A percentile compares a stretch with the other conserved stretches of the same genome.
Conservation (phyloP, 1,140 invertebrate species). For the Zaprionus lachaisei region DNA sequence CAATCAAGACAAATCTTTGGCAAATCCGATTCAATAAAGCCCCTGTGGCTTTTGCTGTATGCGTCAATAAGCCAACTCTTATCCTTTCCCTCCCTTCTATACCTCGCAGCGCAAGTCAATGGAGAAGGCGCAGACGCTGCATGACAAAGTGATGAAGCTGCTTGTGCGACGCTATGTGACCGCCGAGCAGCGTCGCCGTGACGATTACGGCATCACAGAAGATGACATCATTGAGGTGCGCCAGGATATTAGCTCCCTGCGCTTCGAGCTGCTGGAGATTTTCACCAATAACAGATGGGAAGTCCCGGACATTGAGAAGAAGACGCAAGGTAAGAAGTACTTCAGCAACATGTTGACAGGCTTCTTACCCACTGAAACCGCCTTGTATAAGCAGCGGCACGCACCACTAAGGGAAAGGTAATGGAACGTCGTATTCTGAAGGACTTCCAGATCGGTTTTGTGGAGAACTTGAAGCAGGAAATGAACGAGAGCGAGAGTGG, state of each 20-base stretch:
- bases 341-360: conserved; percentile 26
- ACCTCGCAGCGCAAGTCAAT: conserved; percentile 88
- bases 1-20: conserved; percentile 65
- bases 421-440: conserved; percentile 94
- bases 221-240: conserved; percentile 98
- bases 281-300: conserved; percentile 92
- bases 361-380: background rate
- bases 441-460: conserved; percentile 95
- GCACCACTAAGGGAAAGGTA: conserved; percentile 92
- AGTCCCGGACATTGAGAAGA: conserved; percentile 88
- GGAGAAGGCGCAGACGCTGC: conserved; percentile 88
- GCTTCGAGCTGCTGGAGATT: conserved; percentile 95
- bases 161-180: conserved; percentile 93
- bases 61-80: conserved; percentile 54
- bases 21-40: conserved; percentile 76
- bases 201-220: conserved; percentile 95
- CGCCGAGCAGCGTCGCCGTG: conserved; percentile 91
- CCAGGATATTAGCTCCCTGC: conserved; percentile 94
- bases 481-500: conserved; percentile 88
- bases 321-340: conserved; percentile 85
- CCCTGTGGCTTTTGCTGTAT: conserved; percentile 57
- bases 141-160: conserved; percentile 91
- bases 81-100: conserved; percentile 21
- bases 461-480: conserved; percentile 92
- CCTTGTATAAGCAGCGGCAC: conserved; percentile 85